Evolutionary conservation across 2,113 vertebrate genomes (phyloP), one percentile per base, ranked within the genome.

Genomic region (Lamprologus lemairii): DNA sequence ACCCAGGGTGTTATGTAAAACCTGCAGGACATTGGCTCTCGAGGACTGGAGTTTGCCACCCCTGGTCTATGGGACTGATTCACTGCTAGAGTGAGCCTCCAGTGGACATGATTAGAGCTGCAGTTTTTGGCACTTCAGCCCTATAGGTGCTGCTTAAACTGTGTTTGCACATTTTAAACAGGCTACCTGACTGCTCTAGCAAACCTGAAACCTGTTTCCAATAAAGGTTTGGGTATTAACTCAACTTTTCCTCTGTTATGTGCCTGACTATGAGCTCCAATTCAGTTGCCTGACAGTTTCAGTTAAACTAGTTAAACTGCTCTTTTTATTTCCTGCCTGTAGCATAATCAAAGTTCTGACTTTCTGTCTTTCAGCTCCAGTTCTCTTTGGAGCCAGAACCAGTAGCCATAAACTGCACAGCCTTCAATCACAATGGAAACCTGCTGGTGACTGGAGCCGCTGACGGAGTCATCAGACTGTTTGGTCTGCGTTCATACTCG

Each of bases 391-490:
- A 99, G 83, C 98, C 99, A 1, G 97, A 97, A 21, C 97, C 99
- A 9, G 97, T 99, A 40, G 98, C 99, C 55, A 93, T 99, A 84
- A 99, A 99, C 95, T 99, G 98, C 95, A 98, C 98, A 0, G 97
- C 98, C 28, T 99, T 99, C 94, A 99, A 99, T 86, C 99, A 99
- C 96, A 99, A 99, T 0, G 98, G 98, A 13, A 99, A 99, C 96
- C 95, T 99, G 91, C 95, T 99, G 93, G 98, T 99, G 90, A 99
- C 98, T 0, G 99, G 99, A 47, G 98, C 98, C 2, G 98, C 99
- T 0, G 99, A 99, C 5, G 98, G 99, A 0, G 92, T 98, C 81
- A 98, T 99, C 92, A 94, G 98, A 49, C 97, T 99, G 80, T 99
- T 99, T 28, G 98, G 98, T 99, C 94, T 1, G 94, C 3, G 3